These are phyloP conservation scores for Vulpes ferrilata DNA, from an alignment of 2,113 vertebrate species.

Conservation along the genomic window DNA sequence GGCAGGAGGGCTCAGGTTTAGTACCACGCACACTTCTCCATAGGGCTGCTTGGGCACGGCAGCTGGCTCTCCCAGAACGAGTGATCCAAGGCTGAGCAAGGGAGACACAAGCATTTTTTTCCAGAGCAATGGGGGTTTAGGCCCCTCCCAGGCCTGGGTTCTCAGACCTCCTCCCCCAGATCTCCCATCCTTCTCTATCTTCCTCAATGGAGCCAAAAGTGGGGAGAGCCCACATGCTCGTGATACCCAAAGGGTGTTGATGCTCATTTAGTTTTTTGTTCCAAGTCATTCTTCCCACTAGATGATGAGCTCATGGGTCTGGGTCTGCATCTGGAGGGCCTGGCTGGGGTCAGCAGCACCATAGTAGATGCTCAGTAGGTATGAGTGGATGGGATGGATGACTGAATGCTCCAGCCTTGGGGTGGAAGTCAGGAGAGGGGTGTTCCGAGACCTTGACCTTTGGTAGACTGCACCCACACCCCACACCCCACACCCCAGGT, in stretches of 20 bases:
- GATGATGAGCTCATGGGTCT: neutral
- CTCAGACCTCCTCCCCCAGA: neutral
- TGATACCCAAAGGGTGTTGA: neutral
- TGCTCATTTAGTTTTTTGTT: neutral
- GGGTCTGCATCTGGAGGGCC: neutral
- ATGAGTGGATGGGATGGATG: neutral
- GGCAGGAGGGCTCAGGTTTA: neutral
- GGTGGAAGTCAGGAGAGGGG: neutral
- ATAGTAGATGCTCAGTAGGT: neutral
- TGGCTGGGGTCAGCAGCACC: neutral
- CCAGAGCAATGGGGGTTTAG: neutral
- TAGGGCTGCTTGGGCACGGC: neutral
- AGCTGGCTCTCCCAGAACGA: neutral
- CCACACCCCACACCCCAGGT: rapidly evolving
- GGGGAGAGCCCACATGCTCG: neutral
- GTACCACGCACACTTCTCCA: neutral
- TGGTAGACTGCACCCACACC: neutral
- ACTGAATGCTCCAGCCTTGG: neutral
- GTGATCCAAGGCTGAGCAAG: neutral
- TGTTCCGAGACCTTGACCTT: neutral
- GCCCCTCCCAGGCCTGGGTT: neutral
- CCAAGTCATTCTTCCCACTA: neutral
- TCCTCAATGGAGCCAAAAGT: neutral
- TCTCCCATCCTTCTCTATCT: neutral
- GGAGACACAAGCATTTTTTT: neutral